Evolutionary conservation across 2,888 invertebrate genomes (phyloP), one percentile per base, ranked within the genome.

Genomic region (Heliconius hortense): DNA sequence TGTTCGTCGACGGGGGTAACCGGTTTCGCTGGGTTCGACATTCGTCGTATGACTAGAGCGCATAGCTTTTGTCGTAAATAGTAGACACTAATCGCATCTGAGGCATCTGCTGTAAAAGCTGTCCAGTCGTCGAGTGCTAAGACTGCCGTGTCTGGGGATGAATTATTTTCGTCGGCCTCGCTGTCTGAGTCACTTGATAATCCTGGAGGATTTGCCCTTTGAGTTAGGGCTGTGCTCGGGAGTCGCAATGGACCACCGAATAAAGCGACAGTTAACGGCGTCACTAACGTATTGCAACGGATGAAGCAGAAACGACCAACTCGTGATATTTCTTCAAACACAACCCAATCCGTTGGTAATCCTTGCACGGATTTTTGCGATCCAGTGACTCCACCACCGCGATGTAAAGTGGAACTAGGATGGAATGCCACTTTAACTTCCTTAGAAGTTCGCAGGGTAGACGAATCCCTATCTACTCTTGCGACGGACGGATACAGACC

Each of bases 401-500:
- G 96, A 95, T 78, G 95, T 89, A 83, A 93, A 88, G 92, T 97
- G 89, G 91, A 98, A 92, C 94, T 94, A 0, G 95, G 94, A 67
- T 95, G 95, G 80, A 95, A 89, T 0, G 93, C 92, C 1, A 95
- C 90, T 26, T 90, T 89, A 0, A 92, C 91, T 79, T 95, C 95
- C 21, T 94, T 96, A 84, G 96, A 95, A 10, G 96, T 96, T 26
- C 96, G 91, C 18, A 97, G 86, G 2, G 95, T 94, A 21, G 90
- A 88, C 39, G 95, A 94, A 31, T 95, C 95, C 21, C 96, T 90
- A 85, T 97, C 96, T 1, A 97, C 95, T 28, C 96, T 94, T 26
- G 97, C 97, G 64, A 99, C 89, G 82, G 98, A 97, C 0, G 99
- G 99, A 90, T 99, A 99, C 77, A 97, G 94, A 0, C 99, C 99